Percentiles rank a stretch among this genome's conserved stretches.
Conservation (phyloP, 2,888 invertebrate genomes). For the Calliopum simillimum region DNA sequence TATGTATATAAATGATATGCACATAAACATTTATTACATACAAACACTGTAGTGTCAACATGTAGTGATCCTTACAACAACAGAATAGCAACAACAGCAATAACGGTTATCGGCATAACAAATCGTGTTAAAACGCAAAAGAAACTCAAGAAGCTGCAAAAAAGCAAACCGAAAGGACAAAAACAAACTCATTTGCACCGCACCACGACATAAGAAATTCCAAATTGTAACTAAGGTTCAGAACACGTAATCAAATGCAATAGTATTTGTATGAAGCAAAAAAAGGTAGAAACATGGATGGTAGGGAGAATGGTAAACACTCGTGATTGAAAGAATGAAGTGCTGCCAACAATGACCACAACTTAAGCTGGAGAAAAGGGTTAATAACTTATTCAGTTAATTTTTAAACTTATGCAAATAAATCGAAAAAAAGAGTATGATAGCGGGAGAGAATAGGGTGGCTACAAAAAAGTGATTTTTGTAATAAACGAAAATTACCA, state of each 20-base stretch:
- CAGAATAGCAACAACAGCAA: conserved; percentile 19
- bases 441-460: too few relatives aligned
- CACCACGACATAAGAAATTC: too few relatives aligned
- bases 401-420: conserved; percentile 5
- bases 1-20: not conserved
- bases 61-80: conserved; percentile 23
- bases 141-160: not conserved
- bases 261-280: too few relatives aligned
- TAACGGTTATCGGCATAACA: conserved; percentile 19
- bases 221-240: too few relatives aligned
- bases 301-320: too few relatives aligned
- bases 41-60: not conserved
- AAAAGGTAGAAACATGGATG: not conserved
- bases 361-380: conserved; percentile 9
- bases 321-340: too few relatives aligned
- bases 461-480: too few relatives aligned
- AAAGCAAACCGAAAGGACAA: not conserved
- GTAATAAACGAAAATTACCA: too few relatives aligned
- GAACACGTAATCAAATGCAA: too few relatives aligned
- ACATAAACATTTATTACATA: not conserved
- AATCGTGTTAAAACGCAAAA: conserved; percentile 4
- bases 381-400: conserved; percentile 31
- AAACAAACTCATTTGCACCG: too few relatives aligned
- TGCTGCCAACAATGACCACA: too few relatives aligned
- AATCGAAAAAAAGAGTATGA: not conserved